Base-by-base conservation (phyloP, 2,113 vertebrate species). In the Hemibagrus wyckioides region DNA sequence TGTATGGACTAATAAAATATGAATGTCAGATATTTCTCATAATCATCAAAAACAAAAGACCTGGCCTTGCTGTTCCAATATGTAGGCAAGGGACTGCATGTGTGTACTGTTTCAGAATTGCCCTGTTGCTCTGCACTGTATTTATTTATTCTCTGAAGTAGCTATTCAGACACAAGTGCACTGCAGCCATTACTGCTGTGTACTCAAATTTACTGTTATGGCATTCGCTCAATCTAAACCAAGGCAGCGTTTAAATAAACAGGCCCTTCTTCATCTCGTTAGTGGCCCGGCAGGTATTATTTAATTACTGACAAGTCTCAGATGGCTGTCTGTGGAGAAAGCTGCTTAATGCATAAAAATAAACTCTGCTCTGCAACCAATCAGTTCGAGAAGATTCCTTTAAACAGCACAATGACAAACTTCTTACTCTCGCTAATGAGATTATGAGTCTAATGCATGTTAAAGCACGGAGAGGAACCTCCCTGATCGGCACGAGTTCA, bases 401-500 rank as follows among this genome's bases (percentile, higher is more conserved):
- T 75, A 41, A 75, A 76, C 69, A 56, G 41, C 73, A 85, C 39
- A 50, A 63, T 63, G 71, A 15, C 36, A 39, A 56, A 83, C 71
- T 44, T 52, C n/a, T 6, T 84, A 88, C 75, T 84, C 59, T 67
- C 11, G 33, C 76, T 84, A 90, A 90, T 87, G 67, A 79, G 85
- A 69, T 88, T 76, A 54, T n/a, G 41, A 81, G 50, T 63, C 65
- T 75, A 82, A 90, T 87, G 52, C 56, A 39, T 50, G 56, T 83
- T 54, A 83, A 89, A 85, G 67, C 59, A 85, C 65, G 1, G 59
- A 86, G 83, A 83, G 36, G 63, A 86, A 59, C 83, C 79, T 84
- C 76, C 89, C 83, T 41, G 80, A 63, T 82, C 86, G 63, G 85
- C 89, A 80, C 67, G 69, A 81, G 84, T 89, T 90, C 82, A 67